Percentiles rank a stretch among this genome's conserved stretches.
Conservation (phyloP, 2,113 vertebrate species). For the Parotia lawesii region DNA sequence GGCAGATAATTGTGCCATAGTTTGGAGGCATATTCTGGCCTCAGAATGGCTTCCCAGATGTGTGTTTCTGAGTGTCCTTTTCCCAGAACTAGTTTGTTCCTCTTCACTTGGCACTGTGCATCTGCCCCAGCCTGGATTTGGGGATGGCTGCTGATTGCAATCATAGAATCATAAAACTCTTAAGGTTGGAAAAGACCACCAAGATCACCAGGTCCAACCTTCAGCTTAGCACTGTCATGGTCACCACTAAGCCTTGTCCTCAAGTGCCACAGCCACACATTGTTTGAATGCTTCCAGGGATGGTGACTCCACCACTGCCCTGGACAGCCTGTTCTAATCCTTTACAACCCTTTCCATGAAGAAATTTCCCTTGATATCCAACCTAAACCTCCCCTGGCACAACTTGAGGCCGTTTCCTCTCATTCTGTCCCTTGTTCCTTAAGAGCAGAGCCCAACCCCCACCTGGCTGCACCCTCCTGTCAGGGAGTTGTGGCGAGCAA, state of each 20-base stretch:
- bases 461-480: background rate
- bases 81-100: background rate
- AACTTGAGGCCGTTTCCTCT: background rate
- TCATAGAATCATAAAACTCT: background rate
- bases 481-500: background rate
- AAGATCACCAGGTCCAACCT: background rate
- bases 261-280: background rate
- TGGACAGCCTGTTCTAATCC: background rate
- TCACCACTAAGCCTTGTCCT: background rate
- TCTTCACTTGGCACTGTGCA: rapidly evolving
- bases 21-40: background rate
- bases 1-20: background rate
- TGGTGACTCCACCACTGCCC: background rate
- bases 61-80: background rate
- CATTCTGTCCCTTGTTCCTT: background rate
- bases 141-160: background rate
- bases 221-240: background rate
- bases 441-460: background rate
- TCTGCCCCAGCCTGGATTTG: background rate
- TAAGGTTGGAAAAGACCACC: background rate
- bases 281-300: background rate
- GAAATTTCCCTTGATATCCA: background rate
- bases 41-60: background rate
- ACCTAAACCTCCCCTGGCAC: background rate
- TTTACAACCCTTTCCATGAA: background rate